These are phyloP conservation scores for Bembecia ichneumoniformis DNA, from an alignment of 2,888 invertebrate genomes.

Conservation along the genomic window DNA sequence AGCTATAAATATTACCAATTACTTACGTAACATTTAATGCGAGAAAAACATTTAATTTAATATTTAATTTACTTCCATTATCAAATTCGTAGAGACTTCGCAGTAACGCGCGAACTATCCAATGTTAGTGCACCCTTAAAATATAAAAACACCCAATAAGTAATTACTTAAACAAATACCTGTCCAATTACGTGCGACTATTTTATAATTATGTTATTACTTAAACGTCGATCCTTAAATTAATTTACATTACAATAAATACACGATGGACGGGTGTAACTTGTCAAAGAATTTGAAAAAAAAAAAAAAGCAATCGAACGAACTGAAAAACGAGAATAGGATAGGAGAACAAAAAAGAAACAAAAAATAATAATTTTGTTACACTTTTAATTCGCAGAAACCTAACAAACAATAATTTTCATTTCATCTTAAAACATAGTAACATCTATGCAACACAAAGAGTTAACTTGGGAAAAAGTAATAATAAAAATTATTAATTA, in stretches of 20 bases:
- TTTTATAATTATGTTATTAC: constrained; percentile 49
- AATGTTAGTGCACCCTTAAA: constrained; percentile 54
- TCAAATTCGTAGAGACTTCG: constrained; percentile 55
- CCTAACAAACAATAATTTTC: constrained; percentile 73
- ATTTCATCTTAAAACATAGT: constrained; percentile 72
- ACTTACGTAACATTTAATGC: constrained; percentile 51
- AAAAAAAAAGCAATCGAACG: constrained; percentile 21
- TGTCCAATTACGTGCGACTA: constrained; percentile 59
- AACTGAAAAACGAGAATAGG: constrained; percentile 20
- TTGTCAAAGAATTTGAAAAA: constrained; percentile 46
- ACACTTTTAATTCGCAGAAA: constrained; percentile 72
- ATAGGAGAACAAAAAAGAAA: constrained; percentile 48
- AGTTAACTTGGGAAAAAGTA: constrained; percentile 63
- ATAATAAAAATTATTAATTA: constrained; percentile 58
- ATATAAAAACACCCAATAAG: constrained; percentile 58
- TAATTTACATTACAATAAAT: constrained; percentile 63
- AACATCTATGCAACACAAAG: constrained; percentile 75
- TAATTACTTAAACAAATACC: constrained; percentile 47
- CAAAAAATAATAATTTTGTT: constrained; percentile 60
- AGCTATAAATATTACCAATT: constrained; percentile 32
- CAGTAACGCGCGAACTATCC: constrained; percentile 25
- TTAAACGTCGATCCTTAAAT: constrained; percentile 55
- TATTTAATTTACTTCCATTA: constrained; percentile 30
- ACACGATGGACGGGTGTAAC: constrained; percentile 72
- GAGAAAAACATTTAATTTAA: constrained; percentile 32